phyloP scores from a whole-genome alignment of 2,113 vertebrate species.

The Notechis scutatus region DNA sequence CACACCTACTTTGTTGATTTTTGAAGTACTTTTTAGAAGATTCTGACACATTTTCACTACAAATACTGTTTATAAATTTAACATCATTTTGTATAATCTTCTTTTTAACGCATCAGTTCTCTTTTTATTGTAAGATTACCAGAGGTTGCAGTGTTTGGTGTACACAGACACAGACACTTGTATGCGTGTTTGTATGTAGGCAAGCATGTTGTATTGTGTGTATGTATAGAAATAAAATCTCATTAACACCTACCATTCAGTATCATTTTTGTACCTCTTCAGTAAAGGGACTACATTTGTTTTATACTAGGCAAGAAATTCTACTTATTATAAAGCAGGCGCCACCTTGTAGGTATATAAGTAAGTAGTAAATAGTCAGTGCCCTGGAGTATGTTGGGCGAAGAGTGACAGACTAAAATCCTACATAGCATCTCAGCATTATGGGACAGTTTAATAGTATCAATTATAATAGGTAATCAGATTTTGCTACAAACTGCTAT shows the following conservation, averaged over 20 bases:
- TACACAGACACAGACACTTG: not conserved
- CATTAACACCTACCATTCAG: not conserved
- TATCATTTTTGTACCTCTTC: constrained; percentile 45
- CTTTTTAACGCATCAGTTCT: not conserved
- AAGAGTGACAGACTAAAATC: constrained; percentile 47
- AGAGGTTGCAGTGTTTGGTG: too few relatives aligned
- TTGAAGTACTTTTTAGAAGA: not conserved
- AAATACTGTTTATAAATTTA: constrained; percentile 27
- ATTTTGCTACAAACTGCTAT: constrained; percentile 37
- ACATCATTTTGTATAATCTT: constrained; percentile 8
- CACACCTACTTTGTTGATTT: not conserved
- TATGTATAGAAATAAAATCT: not conserved
- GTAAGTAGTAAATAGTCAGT: constrained; percentile 24
- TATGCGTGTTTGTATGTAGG: not conserved
- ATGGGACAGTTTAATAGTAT: constrained; percentile 28
- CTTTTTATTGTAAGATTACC: not conserved
- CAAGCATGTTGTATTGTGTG: not conserved
- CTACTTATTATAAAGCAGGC: constrained; percentile 46
- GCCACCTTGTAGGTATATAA: constrained; percentile 25
- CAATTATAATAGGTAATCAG: constrained; percentile 42
- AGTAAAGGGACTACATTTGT: constrained; percentile 45
- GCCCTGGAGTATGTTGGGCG: constrained; percentile 48
- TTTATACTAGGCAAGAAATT: constrained; percentile 26
- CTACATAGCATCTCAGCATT: constrained; percentile 34
- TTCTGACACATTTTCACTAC: not conserved